phyloP scores from a whole-genome alignment of 2,888 invertebrate species.

The Andrena chrysosceles region DNA sequence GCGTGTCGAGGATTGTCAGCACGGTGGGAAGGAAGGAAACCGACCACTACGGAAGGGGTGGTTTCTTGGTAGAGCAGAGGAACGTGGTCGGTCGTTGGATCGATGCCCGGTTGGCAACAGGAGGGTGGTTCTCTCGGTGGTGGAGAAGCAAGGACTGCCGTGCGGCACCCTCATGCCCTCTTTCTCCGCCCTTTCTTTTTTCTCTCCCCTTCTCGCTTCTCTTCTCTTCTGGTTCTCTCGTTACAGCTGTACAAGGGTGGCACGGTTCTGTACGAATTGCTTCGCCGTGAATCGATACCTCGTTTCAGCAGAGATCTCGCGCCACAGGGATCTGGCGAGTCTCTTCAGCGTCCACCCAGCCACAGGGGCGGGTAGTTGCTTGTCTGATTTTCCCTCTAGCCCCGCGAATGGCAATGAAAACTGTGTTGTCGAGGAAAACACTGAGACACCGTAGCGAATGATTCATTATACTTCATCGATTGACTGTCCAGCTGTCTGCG shows the following conservation, averaged over 20 bases:
- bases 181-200: constrained; percentile 17
- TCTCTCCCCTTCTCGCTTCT: constrained; percentile 7
- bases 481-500: no score
- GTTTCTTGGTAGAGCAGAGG: constrained; percentile 63
- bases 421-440: background rate
- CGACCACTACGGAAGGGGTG: constrained; percentile 45
- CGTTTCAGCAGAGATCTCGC: constrained; percentile 64
- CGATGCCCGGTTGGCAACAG: constrained; percentile 82
- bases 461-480: background rate
- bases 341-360: constrained; percentile 34
- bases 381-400: constrained; percentile 39
- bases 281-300: constrained; percentile 69
- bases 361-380: constrained; percentile 25
- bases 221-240: constrained; percentile 29
- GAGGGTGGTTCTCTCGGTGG: constrained; percentile 67
- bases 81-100: constrained; percentile 79
- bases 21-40: constrained; percentile 32
- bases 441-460: background rate
- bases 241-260: constrained; percentile 55
- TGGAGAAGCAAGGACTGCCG: constrained; percentile 56
- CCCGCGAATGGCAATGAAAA: background rate
- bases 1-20: constrained; percentile 28
- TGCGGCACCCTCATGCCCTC: constrained; percentile 36
- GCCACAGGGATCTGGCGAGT: constrained; percentile 28
- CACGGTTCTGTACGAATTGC: constrained; percentile 49